phyloP scores from a whole-genome alignment of 2,113 vertebrate species.

The Psittacus erithacus region DNA sequence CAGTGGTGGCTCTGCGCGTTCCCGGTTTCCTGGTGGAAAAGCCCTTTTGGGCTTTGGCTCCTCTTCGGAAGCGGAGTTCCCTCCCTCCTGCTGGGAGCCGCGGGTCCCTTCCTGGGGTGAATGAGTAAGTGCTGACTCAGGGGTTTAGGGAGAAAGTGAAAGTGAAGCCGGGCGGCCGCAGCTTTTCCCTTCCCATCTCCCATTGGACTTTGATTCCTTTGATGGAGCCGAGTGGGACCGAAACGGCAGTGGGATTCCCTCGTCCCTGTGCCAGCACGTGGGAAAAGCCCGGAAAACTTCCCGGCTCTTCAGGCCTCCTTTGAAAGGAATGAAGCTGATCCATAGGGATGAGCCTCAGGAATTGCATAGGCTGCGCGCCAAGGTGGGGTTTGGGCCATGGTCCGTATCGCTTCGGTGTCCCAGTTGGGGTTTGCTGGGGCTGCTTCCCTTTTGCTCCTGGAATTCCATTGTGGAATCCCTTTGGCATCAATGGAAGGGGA shows the following conservation, averaged over 20 bases:
- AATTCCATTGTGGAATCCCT: not conserved
- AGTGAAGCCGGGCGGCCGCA: not conserved
- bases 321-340: not conserved
- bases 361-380: not conserved
- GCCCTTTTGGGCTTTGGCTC: not conserved
- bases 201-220: not conserved
- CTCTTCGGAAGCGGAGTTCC: not conserved
- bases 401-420: no score
- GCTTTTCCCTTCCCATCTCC: accelerated
- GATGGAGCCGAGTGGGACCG: no score
- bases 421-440: not conserved
- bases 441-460: not conserved
- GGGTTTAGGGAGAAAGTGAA: not conserved
- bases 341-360: not conserved
- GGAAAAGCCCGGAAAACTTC: not conserved
- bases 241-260: not conserved
- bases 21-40: not conserved
- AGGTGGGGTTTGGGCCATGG: not conserved
- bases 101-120: not conserved
- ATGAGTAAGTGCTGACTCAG: not conserved
- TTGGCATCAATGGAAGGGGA: not conserved
- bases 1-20: not conserved
- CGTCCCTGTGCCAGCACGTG: no score
- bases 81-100: not conserved
- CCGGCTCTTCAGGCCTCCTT: no score